A percentile compares a stretch with the other conserved stretches of the same genome.
Conservation (phyloP, 1,140 invertebrate species). For the Thaumatotibia leucotreta region DNA sequence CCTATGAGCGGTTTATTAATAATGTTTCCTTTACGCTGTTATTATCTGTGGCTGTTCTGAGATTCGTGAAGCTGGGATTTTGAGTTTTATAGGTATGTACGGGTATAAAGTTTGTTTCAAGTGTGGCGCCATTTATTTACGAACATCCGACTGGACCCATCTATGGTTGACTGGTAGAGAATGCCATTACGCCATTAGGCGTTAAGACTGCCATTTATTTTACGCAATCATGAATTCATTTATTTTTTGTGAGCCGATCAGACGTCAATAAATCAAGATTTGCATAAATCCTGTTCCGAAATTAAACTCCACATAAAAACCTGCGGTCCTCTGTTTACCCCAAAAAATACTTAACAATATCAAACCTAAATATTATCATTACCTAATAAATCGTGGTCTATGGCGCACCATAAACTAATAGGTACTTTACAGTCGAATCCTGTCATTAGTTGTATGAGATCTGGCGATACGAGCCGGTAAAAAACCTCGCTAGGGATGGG, state of each 20-base stretch:
- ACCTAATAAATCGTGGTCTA: slow-evolving; percentile 11
- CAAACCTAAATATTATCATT: slow-evolving; percentile 14
- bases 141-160: too few species aligned
- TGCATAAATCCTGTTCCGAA: neutral
- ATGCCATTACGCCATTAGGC: too few species aligned
- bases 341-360: neutral
- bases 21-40: neutral
- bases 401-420: slow-evolving; percentile 9
- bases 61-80: neutral
- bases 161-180: too few species aligned
- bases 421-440: slow-evolving; percentile 12
- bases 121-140: too few species aligned
- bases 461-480: slow-evolving; percentile 9
- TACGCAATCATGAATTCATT: too few species aligned
- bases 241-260: too few species aligned
- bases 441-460: slow-evolving; percentile 14
- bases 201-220: too few species aligned
- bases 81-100: neutral
- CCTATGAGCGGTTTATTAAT: slow-evolving; percentile 11
- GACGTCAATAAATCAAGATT: neutral
- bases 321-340: neutral
- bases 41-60: neutral
- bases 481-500: slow-evolving; percentile 11
- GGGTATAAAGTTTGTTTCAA: too few species aligned
- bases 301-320: neutral